Evolutionary conservation across 2,797 vertebrate genomes (phyloP), one percentile per base, ranked within the genome.

Genomic region (Myotis planiceps): DNA sequence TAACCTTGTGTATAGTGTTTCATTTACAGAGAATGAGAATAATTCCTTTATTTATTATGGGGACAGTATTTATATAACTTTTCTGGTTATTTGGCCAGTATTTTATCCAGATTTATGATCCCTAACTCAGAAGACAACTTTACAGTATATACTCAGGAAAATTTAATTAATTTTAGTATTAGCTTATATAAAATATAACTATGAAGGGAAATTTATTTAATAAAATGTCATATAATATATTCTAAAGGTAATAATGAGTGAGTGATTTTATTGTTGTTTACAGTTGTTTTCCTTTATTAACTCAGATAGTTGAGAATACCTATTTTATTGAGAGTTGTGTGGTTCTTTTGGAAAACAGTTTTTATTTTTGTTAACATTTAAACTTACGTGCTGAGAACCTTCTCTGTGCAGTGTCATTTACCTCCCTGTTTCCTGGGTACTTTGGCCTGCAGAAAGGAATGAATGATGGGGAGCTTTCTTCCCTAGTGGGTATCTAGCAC

Each of bases 321-420:
- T 96, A 10, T 83, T 97, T 92, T 81, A 90, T 92, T 90, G 32
- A 88, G 27, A 88, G 34, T 76, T 39, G 32, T 74, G n/a, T 92
- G 21, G 19, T 94, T 47, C 42, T 91, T 93, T 93, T 92, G 27
- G 29, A 96, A 96, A 72, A 84, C 14, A 89, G 34, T 75, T 95
- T 16, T 58, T 89, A 49, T 88, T 93, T 94, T 93, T 85, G 49
- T 96, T 97, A 95, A 82, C 60, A 66, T 87, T 97, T 95, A 65
- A 89, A 94, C 49, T 51, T 75, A 19, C 15, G 7, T 69, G 3
- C 51, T 75, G 80, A 94, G 85, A 94, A 74, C 76, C 42, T 63
- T 91, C 47, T 79, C 34, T 45, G 37, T 94, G 63, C 32, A 65
- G 9, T 86, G 14, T 90, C 92, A 55, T 82, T 86, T 96, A 74